Evolutionary conservation across 1,140 invertebrate species (phyloP).

Genomic region (Chironomus tepperi): DNA sequence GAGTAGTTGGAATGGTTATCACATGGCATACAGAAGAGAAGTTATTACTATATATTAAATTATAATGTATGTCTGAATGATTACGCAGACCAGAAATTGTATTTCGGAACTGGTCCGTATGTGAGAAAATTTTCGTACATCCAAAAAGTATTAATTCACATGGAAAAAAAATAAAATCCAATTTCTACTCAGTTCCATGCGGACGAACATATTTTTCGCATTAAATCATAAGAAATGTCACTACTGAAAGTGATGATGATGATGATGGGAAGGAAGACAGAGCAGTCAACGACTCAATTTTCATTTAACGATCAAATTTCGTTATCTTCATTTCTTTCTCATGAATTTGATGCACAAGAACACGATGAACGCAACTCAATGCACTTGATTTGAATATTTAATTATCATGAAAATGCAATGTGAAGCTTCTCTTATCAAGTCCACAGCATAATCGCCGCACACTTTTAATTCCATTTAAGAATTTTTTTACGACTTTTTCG

Average conservation of each 20-base stretch:
- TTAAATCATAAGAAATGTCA: neutral
- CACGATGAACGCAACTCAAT: neutral
- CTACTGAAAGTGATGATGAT: neutral
- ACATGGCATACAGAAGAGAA: neutral
- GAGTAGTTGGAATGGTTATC: neutral
- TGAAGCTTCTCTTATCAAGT: neutral
- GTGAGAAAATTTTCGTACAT: neutral
- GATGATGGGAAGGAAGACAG: neutral
- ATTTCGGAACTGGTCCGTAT: neutral
- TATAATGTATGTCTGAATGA: neutral
- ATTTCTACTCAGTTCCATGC: neutral
- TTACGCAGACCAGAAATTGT: neutral
- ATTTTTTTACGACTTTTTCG: no score
- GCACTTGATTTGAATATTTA: constrained; percentile 9
- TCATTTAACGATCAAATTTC: neutral
- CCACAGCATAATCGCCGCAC: neutral
- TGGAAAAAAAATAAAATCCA: constrained; percentile 12
- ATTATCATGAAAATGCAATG: neutral
- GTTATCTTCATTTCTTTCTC: neutral
- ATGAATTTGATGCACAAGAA: neutral
- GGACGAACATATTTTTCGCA: constrained; percentile 6
- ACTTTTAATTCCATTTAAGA: no score
- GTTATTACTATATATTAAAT: neutral
- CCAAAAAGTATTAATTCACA: neutral
- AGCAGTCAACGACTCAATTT: neutral